These are phyloP conservation scores for Agrotis puta DNA, from an alignment of 2,888 invertebrate genomes.

Conservation along the genomic window DNA sequence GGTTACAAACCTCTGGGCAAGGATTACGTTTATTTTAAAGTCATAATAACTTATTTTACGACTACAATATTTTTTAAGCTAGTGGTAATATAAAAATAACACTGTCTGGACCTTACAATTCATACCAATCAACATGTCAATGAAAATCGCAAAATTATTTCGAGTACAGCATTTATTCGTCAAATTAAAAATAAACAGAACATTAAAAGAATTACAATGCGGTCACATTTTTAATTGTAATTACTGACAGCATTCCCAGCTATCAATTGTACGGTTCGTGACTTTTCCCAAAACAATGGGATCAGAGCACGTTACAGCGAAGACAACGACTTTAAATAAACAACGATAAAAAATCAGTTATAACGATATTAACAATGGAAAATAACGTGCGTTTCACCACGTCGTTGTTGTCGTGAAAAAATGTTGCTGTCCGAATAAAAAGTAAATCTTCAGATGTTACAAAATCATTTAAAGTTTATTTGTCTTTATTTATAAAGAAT, in stretches of 20 bases:
- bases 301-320: slow-evolving; percentile 77
- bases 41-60: background rate
- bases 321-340: slow-evolving; percentile 81
- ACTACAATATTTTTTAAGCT: too few relatives aligned
- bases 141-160: slow-evolving; percentile 1
- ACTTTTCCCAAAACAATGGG: slow-evolving; percentile 88
- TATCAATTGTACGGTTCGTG: slow-evolving; percentile 84
- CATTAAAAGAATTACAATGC: slow-evolving; percentile 66
- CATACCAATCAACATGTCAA: slow-evolving; percentile 5
- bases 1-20: background rate
- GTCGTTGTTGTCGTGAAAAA: slow-evolving; percentile 26
- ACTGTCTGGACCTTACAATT: background rate
- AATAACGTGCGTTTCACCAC: slow-evolving; percentile 61
- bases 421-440: background rate
- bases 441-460: background rate
- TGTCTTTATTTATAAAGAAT: background rate
- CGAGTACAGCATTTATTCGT: slow-evolving; percentile 22
- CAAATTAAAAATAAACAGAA: slow-evolving; percentile 66
- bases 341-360: slow-evolving; percentile 75
- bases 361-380: slow-evolving; percentile 73
- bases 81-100: background rate
- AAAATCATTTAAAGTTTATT: background rate
- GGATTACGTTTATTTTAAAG: background rate
- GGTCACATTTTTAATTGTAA: slow-evolving; percentile 79
- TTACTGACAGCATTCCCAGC: slow-evolving; percentile 74